These are phyloP conservation scores for Brachypterus glaber DNA, from an alignment of 2,888 invertebrate species.

Conservation along the genomic window DNA sequence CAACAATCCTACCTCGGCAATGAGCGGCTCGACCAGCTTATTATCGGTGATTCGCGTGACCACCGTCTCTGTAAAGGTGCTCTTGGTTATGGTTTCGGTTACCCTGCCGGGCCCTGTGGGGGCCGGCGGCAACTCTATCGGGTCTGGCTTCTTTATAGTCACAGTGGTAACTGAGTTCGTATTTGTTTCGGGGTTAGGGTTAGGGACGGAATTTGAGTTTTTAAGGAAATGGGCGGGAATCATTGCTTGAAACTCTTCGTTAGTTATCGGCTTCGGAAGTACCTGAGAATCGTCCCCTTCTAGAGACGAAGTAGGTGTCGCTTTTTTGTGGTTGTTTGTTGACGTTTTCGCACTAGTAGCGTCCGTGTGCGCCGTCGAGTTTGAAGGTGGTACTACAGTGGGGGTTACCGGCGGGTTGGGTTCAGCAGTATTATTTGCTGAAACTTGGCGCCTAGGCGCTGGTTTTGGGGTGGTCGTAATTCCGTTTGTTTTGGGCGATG, in stretches of 20 bases:
- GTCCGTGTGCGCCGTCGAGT: constrained; percentile 9
- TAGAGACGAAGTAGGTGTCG: constrained; percentile 45
- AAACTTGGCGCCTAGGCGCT: constrained; percentile 30
- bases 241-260: constrained; percentile 92
- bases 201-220: constrained; percentile 26
- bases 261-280: constrained; percentile 75
- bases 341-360: constrained; percentile 28
- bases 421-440: constrained; percentile 19
- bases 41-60: constrained; percentile 92
- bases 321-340: constrained; percentile 38
- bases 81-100: constrained; percentile 92
- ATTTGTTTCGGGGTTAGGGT: constrained; percentile 35
- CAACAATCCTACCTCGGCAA: constrained; percentile 67
- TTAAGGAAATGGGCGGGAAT: constrained; percentile 82
- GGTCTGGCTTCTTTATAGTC: constrained; percentile 68
- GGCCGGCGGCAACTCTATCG: constrained; percentile 69
- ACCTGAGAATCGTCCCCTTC: constrained; percentile 44
- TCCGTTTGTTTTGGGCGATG: constrained; percentile 34
- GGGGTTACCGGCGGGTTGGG: constrained; percentile 22
- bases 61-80: constrained; percentile 90
- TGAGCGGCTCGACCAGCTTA: constrained; percentile 73
- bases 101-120: constrained; percentile 77
- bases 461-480: constrained; percentile 34
- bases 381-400: constrained; percentile 11
- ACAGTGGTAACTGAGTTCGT: constrained; percentile 61